Base-by-base conservation (phyloP, 2,888 invertebrate species). In the Melipona beecheii region DNA sequence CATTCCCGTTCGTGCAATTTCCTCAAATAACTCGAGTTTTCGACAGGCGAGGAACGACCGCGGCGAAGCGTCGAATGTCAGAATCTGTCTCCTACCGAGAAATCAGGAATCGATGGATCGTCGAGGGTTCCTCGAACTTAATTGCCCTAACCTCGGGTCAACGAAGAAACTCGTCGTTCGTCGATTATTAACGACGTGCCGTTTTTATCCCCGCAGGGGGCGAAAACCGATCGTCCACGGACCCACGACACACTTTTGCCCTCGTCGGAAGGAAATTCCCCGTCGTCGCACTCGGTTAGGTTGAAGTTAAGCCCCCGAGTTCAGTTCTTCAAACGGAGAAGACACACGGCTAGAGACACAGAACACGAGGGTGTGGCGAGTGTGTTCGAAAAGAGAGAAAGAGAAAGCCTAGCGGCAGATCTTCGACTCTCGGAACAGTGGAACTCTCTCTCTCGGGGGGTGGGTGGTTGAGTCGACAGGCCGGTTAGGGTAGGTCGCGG, bases 401-500 rank as follows among this genome's bases (percentile, higher is more conserved):
- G 77, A 73, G 66, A 43, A 43, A 43, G 43, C 11, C 43, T 43
- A 43, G 43, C 43, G 36, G 36, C 36, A 36, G 73, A 75, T 78
- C 71, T 74, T 68, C 75, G 78, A 15, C 62, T 36, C 65, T 11
- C 11, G 79, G 79, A 82, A 77, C 68, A 77, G 56, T 65, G n/a
- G 56, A 66, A 49, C 36, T 36, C 54, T 15, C 36, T 43, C 36
- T 43, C 5, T 36, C 1, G 0, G 9, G n/a, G 52, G 75, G 4
- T 43, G n/a, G 58, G 52, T 11, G 36, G 24, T 64, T 64, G 62
- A 58, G 78, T 73, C 72, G 68, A 79, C 56, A 76, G 9, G 75
- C 49, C 74, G 52, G 81, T 85, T 85, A 81, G 88, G 88, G 82
- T 86, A 86, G 90, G 88, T 89, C 90, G 86, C 54, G 56, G 62